A percentile compares a stretch with the other conserved stretches of the same genome.
phyloP scores from a whole-genome alignment of 2,797 vertebrate genomes.

The Echiichthys vipera region DNA sequence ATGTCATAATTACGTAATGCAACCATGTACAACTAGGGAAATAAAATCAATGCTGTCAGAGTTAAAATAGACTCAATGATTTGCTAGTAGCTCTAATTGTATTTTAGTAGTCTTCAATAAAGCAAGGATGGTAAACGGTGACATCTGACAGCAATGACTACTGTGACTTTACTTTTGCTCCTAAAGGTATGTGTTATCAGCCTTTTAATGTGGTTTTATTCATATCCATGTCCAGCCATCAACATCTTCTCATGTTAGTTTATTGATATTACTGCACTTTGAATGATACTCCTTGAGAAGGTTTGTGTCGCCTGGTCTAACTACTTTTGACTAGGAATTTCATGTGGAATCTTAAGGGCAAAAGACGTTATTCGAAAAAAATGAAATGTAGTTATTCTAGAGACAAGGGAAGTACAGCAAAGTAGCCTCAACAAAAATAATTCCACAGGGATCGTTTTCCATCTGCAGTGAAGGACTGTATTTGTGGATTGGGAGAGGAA shows the following conservation, averaged over 20 bases:
- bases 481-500: slow-evolving; percentile 61
- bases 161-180: neutral
- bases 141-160: neutral
- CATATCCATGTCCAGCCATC: neutral
- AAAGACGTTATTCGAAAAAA: no score
- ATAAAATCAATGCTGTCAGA: slow-evolving; percentile 7
- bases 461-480: slow-evolving; percentile 53
- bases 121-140: neutral
- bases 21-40: neutral
- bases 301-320: neutral
- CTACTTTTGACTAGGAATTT: slow-evolving; percentile 12
- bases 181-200: neutral
- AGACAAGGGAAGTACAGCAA: slow-evolving; percentile 18
- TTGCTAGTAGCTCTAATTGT: neutral
- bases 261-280: neutral
- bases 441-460: slow-evolving; percentile 45
- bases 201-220: neutral
- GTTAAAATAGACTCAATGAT: neutral
- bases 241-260: neutral
- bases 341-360: neutral
- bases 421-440: slow-evolving; percentile 47
- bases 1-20: neutral
- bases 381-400: no score
- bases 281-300: neutral
- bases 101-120: neutral